Conservation (phyloP, 2,888 invertebrate species). For the Mythimna lalbum region DNA sequence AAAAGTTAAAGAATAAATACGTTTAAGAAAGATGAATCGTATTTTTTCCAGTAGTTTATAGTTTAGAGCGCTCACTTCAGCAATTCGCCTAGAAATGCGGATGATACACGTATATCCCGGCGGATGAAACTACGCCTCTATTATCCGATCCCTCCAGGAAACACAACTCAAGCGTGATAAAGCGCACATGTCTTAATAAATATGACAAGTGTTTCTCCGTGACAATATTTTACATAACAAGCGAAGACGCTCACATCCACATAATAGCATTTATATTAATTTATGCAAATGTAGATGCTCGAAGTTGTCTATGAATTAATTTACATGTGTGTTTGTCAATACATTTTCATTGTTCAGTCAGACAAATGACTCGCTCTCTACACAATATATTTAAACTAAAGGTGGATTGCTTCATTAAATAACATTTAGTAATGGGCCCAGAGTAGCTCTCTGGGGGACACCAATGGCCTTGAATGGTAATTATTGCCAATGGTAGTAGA, state of each 20-base stretch:
- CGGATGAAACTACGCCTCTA: not conserved
- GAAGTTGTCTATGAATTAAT: slow-evolving; percentile 38
- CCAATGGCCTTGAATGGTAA: slow-evolving; percentile 5
- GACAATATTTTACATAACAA: slow-evolving; percentile 38
- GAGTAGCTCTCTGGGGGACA: slow-evolving; percentile 3
- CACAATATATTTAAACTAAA: not conserved
- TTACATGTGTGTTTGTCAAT: slow-evolving; percentile 15
- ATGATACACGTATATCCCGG: too few relatives aligned
- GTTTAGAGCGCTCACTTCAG: too few relatives aligned
- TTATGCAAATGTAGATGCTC: slow-evolving; percentile 39
- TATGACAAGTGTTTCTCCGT: slow-evolving; percentile 33
- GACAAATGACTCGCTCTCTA: not conserved
- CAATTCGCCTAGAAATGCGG: not conserved
- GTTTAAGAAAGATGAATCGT: too few relatives aligned
- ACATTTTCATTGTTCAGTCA: slow-evolving; percentile 34
- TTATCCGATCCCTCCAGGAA: not conserved
- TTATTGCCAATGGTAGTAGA: not conserved
- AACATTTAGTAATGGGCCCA: slow-evolving; percentile 28
- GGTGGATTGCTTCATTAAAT: not conserved
- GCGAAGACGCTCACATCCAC: slow-evolving; percentile 19
- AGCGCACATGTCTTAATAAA: slow-evolving; percentile 2
- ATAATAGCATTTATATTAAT: slow-evolving; percentile 28
- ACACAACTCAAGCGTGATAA: not conserved
- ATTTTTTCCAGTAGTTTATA: too few relatives aligned
- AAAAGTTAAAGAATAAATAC: too few relatives aligned